Conservation (phyloP, 2,888 invertebrate genomes). For the Taenaris catops region DNA sequence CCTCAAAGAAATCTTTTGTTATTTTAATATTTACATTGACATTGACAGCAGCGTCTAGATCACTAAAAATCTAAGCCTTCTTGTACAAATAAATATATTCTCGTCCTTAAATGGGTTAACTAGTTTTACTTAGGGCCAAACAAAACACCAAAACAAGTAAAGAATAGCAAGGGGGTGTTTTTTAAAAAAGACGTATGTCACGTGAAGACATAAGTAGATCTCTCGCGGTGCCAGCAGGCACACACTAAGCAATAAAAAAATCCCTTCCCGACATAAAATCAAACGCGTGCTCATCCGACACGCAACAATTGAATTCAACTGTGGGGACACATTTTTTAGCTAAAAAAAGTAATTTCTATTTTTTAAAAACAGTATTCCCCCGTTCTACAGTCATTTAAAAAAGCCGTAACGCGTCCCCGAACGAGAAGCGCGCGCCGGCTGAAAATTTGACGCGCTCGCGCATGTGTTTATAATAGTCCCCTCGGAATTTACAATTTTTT, state of each 20-base stretch:
- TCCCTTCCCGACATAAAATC: slow-evolving; percentile 68
- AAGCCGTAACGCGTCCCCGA: slow-evolving; percentile 67
- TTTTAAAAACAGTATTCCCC: slow-evolving; percentile 71
- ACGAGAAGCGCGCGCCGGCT: slow-evolving; percentile 70
- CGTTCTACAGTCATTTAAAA: slow-evolving; percentile 65
- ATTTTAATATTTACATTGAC: too few relatives aligned
- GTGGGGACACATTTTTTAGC: slow-evolving; percentile 68
- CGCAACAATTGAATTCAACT: slow-evolving; percentile 76
- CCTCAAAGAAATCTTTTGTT: too few relatives aligned
- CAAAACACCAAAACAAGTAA: neutral
- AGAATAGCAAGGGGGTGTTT: slow-evolving; percentile 23
- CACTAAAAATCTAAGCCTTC: too few relatives aligned
- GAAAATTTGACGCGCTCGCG: slow-evolving; percentile 79
- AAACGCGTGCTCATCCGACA: slow-evolving; percentile 78
- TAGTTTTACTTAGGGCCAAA: neutral
- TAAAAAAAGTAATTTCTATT: slow-evolving; percentile 72
- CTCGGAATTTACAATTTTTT: slow-evolving; percentile 70
- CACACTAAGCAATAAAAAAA: slow-evolving; percentile 71
- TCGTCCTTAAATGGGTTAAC: too few relatives aligned
- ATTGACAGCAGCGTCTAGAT: too few relatives aligned
- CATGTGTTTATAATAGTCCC: slow-evolving; percentile 77
- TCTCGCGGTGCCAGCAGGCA: slow-evolving; percentile 36
- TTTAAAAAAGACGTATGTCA: slow-evolving; percentile 24
- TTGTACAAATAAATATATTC: too few relatives aligned
- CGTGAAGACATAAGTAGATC: slow-evolving; percentile 19